Conservation (phyloP, 2,888 invertebrate genomes). For the Norana najaformis region DNA sequence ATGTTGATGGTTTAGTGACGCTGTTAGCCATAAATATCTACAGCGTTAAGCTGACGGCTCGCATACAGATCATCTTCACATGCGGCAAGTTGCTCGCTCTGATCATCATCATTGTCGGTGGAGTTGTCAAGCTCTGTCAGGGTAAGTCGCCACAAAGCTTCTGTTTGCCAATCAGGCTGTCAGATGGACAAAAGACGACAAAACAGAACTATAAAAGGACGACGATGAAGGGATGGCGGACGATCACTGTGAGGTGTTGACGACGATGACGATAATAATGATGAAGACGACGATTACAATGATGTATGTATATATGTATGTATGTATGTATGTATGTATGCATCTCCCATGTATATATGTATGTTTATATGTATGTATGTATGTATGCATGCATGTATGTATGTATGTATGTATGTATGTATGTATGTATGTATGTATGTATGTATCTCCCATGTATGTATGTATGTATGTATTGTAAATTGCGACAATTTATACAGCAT, state of each 20-base stretch:
- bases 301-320: too few relatives aligned
- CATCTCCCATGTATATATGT: not conserved
- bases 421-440: not conserved
- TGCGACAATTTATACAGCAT: too few relatives aligned
- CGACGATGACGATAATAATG: too few relatives aligned
- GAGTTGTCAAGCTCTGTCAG: constrained; percentile 82
- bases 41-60: constrained; percentile 89
- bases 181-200: too few relatives aligned
- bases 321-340: not conserved
- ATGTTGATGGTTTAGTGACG: constrained; percentile 70
- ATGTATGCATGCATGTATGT: not conserved
- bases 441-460: too few relatives aligned
- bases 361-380: not conserved
- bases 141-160: constrained; percentile 63
- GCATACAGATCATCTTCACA: constrained; percentile 91
- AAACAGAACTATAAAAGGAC: too few relatives aligned
- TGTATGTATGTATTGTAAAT: too few relatives aligned
- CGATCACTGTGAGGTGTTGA: too few relatives aligned
- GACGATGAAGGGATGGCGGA: too few relatives aligned
- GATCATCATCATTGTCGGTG: constrained; percentile 84
- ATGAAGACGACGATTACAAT: too few relatives aligned
- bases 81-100: constrained; percentile 88
- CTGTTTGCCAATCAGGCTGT: not conserved
- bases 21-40: constrained; percentile 91
- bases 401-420: not conserved